Percentiles rank a stretch among this genome's conserved stretches.
Conservation (phyloP, 2,113 vertebrate genomes). For the Helogale parvula region DNA sequence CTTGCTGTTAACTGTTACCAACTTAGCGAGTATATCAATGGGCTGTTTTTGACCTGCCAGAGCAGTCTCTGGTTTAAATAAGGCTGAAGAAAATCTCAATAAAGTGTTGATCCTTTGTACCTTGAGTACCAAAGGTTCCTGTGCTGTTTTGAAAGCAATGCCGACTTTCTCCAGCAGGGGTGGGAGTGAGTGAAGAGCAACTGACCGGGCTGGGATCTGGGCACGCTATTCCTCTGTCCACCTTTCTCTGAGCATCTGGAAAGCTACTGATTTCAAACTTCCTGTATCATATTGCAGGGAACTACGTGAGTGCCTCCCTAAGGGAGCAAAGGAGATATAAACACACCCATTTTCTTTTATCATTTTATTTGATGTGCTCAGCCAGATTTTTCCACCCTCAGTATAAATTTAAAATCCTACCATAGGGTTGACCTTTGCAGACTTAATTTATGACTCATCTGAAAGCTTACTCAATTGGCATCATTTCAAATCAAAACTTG, state of each 20-base stretch:
- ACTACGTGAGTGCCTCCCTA: neutral
- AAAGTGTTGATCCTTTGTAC: neutral
- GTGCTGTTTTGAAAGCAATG: neutral
- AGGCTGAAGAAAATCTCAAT: neutral
- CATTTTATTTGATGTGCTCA: neutral
- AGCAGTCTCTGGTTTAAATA: neutral
- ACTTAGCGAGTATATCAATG: neutral
- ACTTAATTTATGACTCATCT: neutral
- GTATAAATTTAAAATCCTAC: neutral
- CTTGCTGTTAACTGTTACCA: neutral
- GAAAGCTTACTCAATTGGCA: neutral
- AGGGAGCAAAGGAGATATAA: neutral
- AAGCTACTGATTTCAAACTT: neutral
- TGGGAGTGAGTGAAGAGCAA: neutral
- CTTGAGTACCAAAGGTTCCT: neutral
- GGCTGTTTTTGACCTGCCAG: neutral
- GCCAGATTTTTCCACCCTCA: neutral
- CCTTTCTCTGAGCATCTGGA: neutral
- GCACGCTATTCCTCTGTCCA: fast-evolving
- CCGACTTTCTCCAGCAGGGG: neutral
- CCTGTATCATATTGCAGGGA: neutral
- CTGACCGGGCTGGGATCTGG: neutral
- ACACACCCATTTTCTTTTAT: neutral
- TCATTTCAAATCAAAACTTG: neutral
- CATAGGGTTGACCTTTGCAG: neutral